Conservation (phyloP, 2,888 invertebrate species). For the Axea sp. region DNA sequence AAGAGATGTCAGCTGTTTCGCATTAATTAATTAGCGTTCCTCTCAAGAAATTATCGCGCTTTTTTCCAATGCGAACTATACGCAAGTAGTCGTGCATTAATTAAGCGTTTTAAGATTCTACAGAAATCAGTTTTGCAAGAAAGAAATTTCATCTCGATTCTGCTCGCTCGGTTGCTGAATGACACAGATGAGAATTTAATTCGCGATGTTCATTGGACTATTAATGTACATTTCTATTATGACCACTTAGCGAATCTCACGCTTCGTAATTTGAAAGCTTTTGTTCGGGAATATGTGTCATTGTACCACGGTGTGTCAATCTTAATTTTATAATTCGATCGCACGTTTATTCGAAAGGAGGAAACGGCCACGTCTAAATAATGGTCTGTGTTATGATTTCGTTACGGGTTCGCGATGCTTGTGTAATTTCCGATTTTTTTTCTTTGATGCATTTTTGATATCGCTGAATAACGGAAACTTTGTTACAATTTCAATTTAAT, state of each 20-base stretch:
- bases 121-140: conserved; percentile 12
- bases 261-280: background rate
- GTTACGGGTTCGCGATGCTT: conserved; percentile 17
- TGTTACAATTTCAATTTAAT: no score
- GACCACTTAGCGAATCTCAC: background rate
- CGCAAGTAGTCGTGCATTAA: conserved; percentile 1
- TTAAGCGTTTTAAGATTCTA: background rate
- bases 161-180: background rate
- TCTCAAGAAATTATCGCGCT: conserved; percentile 5
- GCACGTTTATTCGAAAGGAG: conserved; percentile 24
- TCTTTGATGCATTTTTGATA: conserved; percentile 18
- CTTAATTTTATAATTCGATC: conserved; percentile 2
- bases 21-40: conserved; percentile 24
- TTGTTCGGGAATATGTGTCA: background rate
- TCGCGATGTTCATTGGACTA: background rate
- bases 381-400: conserved; percentile 26
- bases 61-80: conserved; percentile 9
- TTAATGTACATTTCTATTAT: conserved; percentile 23
- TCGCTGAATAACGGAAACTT: conserved; percentile 6
- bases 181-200: conserved; percentile 11
- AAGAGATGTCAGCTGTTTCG: conserved; percentile 19
- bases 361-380: conserved; percentile 10
- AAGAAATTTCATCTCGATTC: conserved; percentile 2
- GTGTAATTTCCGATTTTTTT: conserved; percentile 28
- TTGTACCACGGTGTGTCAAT: conserved; percentile 9